Evolutionary conservation across 2,113 vertebrate species (phyloP).

Genomic region (Aphelocoma coerulescens): DNA sequence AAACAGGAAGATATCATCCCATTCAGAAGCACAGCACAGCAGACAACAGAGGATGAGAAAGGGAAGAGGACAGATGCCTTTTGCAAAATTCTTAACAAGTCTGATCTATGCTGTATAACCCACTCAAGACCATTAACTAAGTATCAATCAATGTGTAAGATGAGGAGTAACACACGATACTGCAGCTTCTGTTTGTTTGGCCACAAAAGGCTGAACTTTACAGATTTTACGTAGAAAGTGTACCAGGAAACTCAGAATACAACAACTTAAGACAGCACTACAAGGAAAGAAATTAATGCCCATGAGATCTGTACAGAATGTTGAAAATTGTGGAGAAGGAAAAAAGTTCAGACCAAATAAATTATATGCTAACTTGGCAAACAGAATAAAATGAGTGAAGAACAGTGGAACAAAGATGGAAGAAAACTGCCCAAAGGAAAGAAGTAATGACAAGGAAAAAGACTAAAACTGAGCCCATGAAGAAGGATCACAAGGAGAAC

Average conservation of each 20-base stretch:
- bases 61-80: not conserved
- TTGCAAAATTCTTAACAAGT: not conserved
- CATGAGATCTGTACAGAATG: not conserved
- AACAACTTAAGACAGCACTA: not conserved
- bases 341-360: not conserved
- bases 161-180: rapidly evolving
- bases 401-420: not conserved
- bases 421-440: not conserved
- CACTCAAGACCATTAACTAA: not conserved
- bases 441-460: not conserved
- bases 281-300: not conserved
- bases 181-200: not conserved
- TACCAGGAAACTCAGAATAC: not conserved
- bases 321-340: not conserved
- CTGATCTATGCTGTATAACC: not conserved
- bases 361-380: not conserved
- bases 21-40: not conserved
- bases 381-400: not conserved
- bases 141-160: not conserved
- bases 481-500: not conserved
- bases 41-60: not conserved
- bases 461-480: not conserved
- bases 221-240: not conserved
- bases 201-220: not conserved
- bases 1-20: not conserved